Base-by-base conservation (phyloP, 2,888 invertebrate species). In the Lumbricus terrestris region DNA sequence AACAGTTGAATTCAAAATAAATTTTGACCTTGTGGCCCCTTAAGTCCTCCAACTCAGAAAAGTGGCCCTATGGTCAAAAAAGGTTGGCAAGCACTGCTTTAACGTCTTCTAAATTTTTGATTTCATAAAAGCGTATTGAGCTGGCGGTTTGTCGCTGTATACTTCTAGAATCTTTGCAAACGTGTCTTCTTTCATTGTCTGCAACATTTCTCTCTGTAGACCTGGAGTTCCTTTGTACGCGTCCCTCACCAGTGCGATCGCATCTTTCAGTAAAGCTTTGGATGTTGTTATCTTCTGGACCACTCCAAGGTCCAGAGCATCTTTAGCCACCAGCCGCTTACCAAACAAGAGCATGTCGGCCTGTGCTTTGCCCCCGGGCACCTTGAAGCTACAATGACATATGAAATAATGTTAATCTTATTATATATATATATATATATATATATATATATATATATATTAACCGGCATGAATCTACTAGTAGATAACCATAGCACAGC, bases 271-370 rank as follows among this genome's bases (percentile, higher is more conserved):
- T 20, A 90, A 83, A 33, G 33, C 42, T 35, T 34, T n/a, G 20
- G 42, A 23, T 38, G 89, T n/a, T 35, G 83, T 29, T 18, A 37
- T 42, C 18, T 54, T 90, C 16, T 90, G n/a, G 40, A 90, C 40
- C 20, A 91, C 34, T 20, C 91, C 91, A 11, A 40, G 20, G 18
- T 90, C 40, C 33, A 47, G 33, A 3, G 88, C 90, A 54, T 91
- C 90, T 40, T 42, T 23, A 5, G 88, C 91, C 16, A 90, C 90
- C 37, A 42, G 88, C 18, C 91, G 42, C 42, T 69, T 90, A 0
- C 90, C 91, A 40, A 90, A 88, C 34, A 54, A 20, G 23, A 90
- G 40, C n/a, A 69, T 18, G 29, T 91, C 90, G 35, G 90, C 18
- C 42, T 40, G 37, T 4, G 34, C 90, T 38, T 35, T 38, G 18